A percentile compares a stretch with the other conserved stretches of the same genome.
These are phyloP conservation scores for Palythoa caribaeorum DNA, from an alignment of 92 coral and sea anemone genomes.

Conservation along the genomic window DNA sequence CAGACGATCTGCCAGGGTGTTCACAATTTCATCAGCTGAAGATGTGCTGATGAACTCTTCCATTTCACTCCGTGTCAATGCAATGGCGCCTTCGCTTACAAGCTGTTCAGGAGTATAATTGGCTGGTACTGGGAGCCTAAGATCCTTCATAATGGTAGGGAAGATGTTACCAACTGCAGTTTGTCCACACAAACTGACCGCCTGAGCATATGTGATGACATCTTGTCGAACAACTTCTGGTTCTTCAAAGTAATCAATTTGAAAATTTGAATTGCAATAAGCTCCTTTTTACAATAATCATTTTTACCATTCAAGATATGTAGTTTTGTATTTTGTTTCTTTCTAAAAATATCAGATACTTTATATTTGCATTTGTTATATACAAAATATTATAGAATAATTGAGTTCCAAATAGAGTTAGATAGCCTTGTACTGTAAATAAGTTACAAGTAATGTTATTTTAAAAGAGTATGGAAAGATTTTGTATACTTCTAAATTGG, in stretches of 20 bases:
- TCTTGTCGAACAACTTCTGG: not conserved
- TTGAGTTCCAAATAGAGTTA: too few species aligned
- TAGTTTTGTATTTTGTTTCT: not conserved
- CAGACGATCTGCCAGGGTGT: not conserved
- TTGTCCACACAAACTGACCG: not conserved
- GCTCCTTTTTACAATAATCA: not conserved
- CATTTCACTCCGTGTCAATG: not conserved
- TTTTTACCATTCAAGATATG: not conserved
- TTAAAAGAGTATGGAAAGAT: too few species aligned
- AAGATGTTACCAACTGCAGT: not conserved
- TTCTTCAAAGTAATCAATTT: not conserved
- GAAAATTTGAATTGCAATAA: not conserved
- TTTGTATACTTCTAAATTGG: too few species aligned
- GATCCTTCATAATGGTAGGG: not conserved
- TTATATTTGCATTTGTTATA: too few species aligned
- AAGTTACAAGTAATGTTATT: too few species aligned
- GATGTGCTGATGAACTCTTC: constrained; percentile 6
- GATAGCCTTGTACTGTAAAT: too few species aligned
- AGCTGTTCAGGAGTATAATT: not conserved
- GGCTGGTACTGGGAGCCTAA: not conserved
- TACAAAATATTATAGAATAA: too few species aligned
- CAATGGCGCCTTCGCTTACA: constrained; percentile 1
- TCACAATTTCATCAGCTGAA: constrained; percentile 30
- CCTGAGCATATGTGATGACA: not conserved
- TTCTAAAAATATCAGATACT: too few species aligned